These are phyloP conservation scores for Fragum whitleyi DNA, from an alignment of 2,888 invertebrate genomes.

Conservation along the genomic window DNA sequence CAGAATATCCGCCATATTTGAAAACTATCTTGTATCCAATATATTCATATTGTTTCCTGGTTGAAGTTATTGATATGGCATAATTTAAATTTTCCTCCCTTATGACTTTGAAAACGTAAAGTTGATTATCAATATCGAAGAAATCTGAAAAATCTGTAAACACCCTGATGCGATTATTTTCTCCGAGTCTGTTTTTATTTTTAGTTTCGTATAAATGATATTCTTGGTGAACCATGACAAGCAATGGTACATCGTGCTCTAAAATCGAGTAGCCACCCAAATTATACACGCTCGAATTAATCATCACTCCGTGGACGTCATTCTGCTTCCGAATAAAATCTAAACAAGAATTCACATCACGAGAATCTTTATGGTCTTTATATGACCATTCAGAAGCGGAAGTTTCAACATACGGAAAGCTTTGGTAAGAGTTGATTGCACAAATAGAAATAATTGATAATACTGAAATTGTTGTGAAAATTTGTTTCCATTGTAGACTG, in stretches of 20 bases:
- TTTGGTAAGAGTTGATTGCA: conserved; percentile 42
- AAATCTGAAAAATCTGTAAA: conserved; percentile 62
- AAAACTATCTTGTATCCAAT: conserved; percentile 35
- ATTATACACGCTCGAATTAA: conserved; percentile 71
- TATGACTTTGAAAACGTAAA: conserved; percentile 52
- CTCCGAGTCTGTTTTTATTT: conserved; percentile 19
- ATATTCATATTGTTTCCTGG: conserved; percentile 7
- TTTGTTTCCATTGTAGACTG: not conserved
- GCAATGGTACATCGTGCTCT: conserved; percentile 71
- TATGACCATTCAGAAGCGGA: conserved; percentile 56
- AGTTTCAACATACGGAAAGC: conserved; percentile 42
- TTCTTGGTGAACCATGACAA: conserved; percentile 73
- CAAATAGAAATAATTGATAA: conserved; percentile 3
- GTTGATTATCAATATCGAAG: conserved; percentile 48
- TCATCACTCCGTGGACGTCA: conserved; percentile 75
- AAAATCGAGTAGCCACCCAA: conserved; percentile 71
- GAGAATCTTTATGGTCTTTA: conserved; percentile 53
- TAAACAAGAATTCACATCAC: conserved; percentile 72
- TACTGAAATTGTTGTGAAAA: not conserved
- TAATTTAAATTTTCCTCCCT: conserved; percentile 50
- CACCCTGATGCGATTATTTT: conserved; percentile 39
- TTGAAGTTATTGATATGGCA: conserved; percentile 28
- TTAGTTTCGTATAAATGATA: conserved; percentile 57
- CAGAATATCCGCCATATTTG: conserved; percentile 35
- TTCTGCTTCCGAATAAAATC: conserved; percentile 64